phyloP scores from a whole-genome alignment of 53 echinoderm and acorn worm species.

The Holothuria leucospilota region DNA sequence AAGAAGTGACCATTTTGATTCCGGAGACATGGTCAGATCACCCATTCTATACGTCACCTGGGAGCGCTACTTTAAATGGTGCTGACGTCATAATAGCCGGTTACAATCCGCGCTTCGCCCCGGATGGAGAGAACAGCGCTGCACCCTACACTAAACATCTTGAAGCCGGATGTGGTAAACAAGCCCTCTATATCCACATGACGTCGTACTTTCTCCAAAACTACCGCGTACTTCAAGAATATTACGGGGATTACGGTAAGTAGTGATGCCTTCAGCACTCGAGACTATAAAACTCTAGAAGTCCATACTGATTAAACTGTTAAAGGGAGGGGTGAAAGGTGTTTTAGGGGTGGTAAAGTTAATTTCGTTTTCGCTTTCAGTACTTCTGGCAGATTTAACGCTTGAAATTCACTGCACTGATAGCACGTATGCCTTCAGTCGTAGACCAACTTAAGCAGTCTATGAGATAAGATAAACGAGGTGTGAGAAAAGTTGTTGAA shows the following conservation, averaged over 20 bases:
- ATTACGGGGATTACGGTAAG: conserved; percentile 24
- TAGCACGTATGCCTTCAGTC: no score
- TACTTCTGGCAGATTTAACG: no score
- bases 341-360: no score
- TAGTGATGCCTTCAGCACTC: no score
- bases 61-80: conserved; percentile 61
- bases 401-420: no score
- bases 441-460: no score
- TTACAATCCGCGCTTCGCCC: conserved; percentile 69
- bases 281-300: no score
- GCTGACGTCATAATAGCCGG: conserved; percentile 74
- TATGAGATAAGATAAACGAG: no score
- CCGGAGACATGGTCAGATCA: conserved; percentile 59
- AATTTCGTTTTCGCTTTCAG: no score
- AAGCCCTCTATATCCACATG: conserved; percentile 61
- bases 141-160: conserved; percentile 69
- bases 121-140: conserved; percentile 30
- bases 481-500: no score
- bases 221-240: background rate
- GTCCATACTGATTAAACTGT: no score
- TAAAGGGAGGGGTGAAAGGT: no score
- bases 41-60: conserved; percentile 55
- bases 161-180: conserved; percentile 65
- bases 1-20: conserved; percentile 64
- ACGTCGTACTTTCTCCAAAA: conserved; percentile 46